Evolutionary conservation across 2,888 invertebrate species (phyloP).

Genomic region (Caenorhabditis auriculariae): DNA sequence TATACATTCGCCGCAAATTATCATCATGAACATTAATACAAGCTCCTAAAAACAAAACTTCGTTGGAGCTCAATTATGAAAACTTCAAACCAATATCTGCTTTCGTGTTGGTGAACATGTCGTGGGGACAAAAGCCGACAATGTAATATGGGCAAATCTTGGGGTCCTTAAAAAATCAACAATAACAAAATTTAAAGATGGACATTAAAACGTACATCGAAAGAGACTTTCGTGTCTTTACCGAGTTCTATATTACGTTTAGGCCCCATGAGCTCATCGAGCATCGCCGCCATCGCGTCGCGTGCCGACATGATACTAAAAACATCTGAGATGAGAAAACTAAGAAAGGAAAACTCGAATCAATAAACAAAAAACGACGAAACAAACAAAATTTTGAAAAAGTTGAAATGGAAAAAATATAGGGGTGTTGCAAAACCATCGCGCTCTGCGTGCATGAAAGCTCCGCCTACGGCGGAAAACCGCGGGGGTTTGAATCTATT

Average conservation of each 20-base stretch:
- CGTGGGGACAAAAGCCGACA: constrained; percentile 96
- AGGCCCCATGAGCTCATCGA: constrained; percentile 58
- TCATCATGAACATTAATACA: constrained; percentile 95
- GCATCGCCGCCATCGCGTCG: constrained; percentile 55
- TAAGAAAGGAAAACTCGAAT: too few species aligned
- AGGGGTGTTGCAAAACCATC: too few species aligned
- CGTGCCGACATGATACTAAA: constrained; percentile 34
- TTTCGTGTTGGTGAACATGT: constrained; percentile 94
- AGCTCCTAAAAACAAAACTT: constrained; percentile 68
- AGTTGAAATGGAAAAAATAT: too few species aligned
- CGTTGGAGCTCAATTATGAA: background rate
- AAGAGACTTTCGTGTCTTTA: constrained; percentile 29
- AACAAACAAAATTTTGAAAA: too few species aligned
- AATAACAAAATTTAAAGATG: constrained; percentile 2
- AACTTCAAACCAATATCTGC: constrained; percentile 78
- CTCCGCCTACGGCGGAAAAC: too few species aligned
- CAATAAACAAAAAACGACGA: too few species aligned
- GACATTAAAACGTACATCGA: constrained; percentile 28
- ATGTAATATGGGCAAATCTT: constrained; percentile 94
- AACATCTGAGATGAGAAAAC: too few species aligned
- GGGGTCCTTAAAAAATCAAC: constrained; percentile 60
- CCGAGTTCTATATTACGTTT: constrained; percentile 48
- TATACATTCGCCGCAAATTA: constrained; percentile 81
- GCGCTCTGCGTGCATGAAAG: too few species aligned
- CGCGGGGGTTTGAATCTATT: too few species aligned